A percentile compares a stretch with the other conserved stretches of the same genome.
These are phyloP conservation scores for Phoenoteleia sp. DNA, from an alignment of 2,888 invertebrate genomes.

Conservation along the genomic window DNA sequence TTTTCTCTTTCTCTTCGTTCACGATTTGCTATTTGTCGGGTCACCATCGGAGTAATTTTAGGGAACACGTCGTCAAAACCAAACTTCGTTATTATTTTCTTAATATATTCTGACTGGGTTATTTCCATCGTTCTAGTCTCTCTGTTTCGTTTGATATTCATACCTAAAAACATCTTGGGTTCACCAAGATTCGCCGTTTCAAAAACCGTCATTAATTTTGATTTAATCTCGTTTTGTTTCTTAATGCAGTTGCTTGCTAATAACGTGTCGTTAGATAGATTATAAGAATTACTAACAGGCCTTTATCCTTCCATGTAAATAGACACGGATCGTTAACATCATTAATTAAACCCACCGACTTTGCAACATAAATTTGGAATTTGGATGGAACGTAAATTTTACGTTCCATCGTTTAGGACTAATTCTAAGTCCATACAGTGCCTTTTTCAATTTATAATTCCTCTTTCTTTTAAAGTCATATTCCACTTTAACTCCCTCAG, in stretches of 20 bases:
- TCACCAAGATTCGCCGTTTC: neutral
- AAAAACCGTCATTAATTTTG: neutral
- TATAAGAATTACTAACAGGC: too few relatives aligned
- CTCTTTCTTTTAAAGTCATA: neutral
- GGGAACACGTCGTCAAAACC: neutral
- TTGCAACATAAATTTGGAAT: constrained; percentile 55
- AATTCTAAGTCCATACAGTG: neutral
- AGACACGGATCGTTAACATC: constrained; percentile 64
- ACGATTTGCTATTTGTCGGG: neutral
- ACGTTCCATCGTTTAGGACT: constrained; percentile 63
- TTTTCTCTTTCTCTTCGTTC: neutral
- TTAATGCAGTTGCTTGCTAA: constrained; percentile 30
- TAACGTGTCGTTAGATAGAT: constrained; percentile 10
- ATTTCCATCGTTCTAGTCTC: neutral
- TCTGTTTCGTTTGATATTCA: neutral
- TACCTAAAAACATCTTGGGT: neutral
- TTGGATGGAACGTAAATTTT: constrained; percentile 49
- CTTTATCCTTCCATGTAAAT: neutral
- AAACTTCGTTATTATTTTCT: neutral
- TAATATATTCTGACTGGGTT: neutral
- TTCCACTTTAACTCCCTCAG: neutral
- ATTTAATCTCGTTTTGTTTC: neutral
- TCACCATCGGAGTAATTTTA: neutral
- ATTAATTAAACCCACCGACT: constrained; percentile 56
- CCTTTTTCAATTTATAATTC: constrained; percentile 1